Percentiles rank a stretch among this genome's conserved stretches.
Evolutionary conservation across 2,888 invertebrate genomes (phyloP).

Genomic region (Lasioglossum villosulum): DNA sequence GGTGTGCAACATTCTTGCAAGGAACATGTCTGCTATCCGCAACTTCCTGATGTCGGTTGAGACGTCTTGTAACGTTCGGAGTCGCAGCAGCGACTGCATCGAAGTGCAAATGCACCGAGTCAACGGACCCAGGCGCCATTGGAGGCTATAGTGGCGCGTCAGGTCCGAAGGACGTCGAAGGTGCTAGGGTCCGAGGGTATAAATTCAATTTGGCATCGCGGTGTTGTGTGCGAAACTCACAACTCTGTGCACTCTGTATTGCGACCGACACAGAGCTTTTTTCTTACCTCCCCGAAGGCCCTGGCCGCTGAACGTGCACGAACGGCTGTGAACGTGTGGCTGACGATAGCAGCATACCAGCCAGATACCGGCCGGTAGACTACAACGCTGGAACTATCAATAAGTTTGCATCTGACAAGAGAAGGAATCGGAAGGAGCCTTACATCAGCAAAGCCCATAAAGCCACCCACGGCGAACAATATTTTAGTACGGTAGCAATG

Average conservation of each 20-base stretch:
- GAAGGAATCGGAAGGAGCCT: slow-evolving; percentile 77
- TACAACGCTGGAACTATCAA: slow-evolving; percentile 75
- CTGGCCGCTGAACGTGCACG: slow-evolving; percentile 4
- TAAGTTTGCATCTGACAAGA: slow-evolving; percentile 80
- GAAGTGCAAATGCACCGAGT: background rate
- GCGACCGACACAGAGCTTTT: background rate
- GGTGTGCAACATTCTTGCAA: background rate
- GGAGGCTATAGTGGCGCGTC: slow-evolving; percentile 11
- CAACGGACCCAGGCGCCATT: background rate
- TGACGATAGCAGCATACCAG: slow-evolving; percentile 61
- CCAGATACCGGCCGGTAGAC: slow-evolving; percentile 61
- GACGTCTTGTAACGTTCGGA: background rate
- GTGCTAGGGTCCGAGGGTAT: slow-evolving; percentile 51
- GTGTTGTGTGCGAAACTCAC: slow-evolving; percentile 15
- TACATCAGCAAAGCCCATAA: slow-evolving; percentile 79
- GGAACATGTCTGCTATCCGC: background rate
- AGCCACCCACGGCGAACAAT: slow-evolving; percentile 83
- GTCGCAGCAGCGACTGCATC: background rate
- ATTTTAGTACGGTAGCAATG: slow-evolving; percentile 83
- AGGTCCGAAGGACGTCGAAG: slow-evolving; percentile 53
- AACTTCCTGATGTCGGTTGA: background rate
- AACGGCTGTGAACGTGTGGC: background rate
- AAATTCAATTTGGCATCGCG: slow-evolving; percentile 61
- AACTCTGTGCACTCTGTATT: slow-evolving; percentile 30
- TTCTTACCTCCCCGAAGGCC: background rate